These are phyloP conservation scores for Caenorhabditis angaria DNA, from an alignment of 2,888 invertebrate species.

Conservation along the genomic window DNA sequence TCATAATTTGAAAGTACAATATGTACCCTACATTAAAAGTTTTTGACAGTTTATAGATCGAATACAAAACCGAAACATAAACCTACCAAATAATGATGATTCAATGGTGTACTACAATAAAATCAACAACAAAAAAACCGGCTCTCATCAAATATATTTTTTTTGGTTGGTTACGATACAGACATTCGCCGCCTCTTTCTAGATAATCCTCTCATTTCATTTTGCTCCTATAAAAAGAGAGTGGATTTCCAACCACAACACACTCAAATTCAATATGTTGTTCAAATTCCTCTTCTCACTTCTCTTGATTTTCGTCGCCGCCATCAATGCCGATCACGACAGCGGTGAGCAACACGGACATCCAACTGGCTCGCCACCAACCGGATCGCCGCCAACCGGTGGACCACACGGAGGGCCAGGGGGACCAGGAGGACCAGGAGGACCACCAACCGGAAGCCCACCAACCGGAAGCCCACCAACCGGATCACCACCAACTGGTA, in stretches of 20 bases:
- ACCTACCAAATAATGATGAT: not conserved
- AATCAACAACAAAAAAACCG: slow-evolving; percentile 11
- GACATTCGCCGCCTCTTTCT: slow-evolving; percentile 5
- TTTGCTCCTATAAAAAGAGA: too few relatives aligned
- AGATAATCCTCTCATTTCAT: slow-evolving; percentile 10
- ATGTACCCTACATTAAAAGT: too few relatives aligned
- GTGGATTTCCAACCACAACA: not conserved
- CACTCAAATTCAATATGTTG: not conserved
- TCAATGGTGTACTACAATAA: slow-evolving; percentile 4
- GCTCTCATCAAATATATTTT: slow-evolving; percentile 10
- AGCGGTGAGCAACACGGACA: not conserved
- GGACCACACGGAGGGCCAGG: not conserved
- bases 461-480: slow-evolving; percentile 17
- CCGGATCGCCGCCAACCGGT: slow-evolving; percentile 14
- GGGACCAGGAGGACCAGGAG: not conserved
- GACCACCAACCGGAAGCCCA: slow-evolving; percentile 1
- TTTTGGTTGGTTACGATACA: slow-evolving; percentile 8
- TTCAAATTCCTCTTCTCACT: not conserved
- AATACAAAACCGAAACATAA: not conserved
- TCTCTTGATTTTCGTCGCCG: not conserved
- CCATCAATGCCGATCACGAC: not conserved
- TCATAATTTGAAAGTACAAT: too few relatives aligned
- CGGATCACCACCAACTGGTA: slow-evolving; percentile 22
- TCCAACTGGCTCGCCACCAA: slow-evolving; percentile 9
- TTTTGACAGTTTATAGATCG: not conserved